These are phyloP conservation scores for Alcedo quadribrachys DNA, from an alignment of 2,797 vertebrate species.

Conservation along the genomic window DNA sequence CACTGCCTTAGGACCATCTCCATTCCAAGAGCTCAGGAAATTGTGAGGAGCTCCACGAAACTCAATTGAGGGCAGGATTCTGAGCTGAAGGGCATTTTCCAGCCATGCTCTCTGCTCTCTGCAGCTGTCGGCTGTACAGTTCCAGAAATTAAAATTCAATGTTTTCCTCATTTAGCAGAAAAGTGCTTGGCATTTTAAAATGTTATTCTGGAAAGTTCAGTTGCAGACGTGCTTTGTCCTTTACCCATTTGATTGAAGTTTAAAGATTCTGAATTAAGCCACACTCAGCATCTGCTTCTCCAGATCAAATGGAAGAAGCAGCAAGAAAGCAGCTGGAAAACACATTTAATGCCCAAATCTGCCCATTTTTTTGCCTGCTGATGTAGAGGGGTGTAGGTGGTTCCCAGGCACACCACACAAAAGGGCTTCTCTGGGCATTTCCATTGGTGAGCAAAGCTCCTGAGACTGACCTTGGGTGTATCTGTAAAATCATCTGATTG, in stretches of 20 bases:
- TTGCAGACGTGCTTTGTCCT: neutral
- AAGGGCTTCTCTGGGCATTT: neutral
- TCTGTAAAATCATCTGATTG: neutral
- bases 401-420: accelerated
- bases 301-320: neutral
- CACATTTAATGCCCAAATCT: accelerated
- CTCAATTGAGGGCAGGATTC: neutral
- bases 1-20: neutral
- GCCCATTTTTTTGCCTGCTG: neutral
- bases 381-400: neutral
- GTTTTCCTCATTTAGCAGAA: neutral
- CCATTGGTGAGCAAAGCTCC: neutral
- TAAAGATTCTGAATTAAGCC: neutral
- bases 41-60: neutral
- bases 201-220: constrained; percentile 45
- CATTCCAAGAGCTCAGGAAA: neutral
- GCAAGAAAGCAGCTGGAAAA: neutral
- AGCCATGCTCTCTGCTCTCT: neutral
- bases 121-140: neutral
- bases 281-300: neutral
- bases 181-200: constrained; percentile 52
- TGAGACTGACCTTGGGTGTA: neutral
- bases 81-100: neutral
- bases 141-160: constrained; percentile 30
- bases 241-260: neutral